phyloP scores from a whole-genome alignment of 2,888 invertebrate genomes.

The Caenorhabditis sp. region DNA sequence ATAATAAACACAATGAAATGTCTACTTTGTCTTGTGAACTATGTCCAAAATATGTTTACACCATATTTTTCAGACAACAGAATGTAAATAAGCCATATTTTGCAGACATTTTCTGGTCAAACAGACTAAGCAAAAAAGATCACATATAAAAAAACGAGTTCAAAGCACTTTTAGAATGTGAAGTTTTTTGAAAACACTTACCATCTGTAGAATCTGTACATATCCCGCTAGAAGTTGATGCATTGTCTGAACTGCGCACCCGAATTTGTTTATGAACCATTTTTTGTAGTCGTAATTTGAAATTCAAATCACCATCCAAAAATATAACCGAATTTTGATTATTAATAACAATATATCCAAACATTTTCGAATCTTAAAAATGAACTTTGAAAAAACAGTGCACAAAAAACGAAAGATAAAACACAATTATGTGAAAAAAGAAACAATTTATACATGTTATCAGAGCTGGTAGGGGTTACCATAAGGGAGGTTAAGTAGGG shows the following conservation, averaged over 20 bases:
- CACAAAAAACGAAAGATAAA: neutral
- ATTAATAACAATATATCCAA: conserved; percentile 40
- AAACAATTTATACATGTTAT: neutral
- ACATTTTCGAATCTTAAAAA: conserved; percentile 13
- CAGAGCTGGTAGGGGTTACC: neutral
- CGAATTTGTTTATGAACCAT: conserved; percentile 27
- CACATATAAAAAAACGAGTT: too few relatives aligned
- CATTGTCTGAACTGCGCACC: conserved; percentile 15
- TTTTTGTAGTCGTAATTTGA: conserved; percentile 25
- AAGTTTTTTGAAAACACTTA: too few relatives aligned
- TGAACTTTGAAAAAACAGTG: neutral
- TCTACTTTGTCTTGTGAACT: too few relatives aligned
- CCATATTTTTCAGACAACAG: too few relatives aligned
- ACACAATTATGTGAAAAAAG: neutral
- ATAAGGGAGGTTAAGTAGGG: conserved; percentile 9
- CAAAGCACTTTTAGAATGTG: too few relatives aligned
- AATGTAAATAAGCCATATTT: too few relatives aligned
- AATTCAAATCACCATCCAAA: conserved; percentile 31
- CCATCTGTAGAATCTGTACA: conserved; percentile 34
- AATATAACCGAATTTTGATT: conserved; percentile 38
- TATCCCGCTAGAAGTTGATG: conserved; percentile 32
- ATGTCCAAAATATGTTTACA: too few relatives aligned
- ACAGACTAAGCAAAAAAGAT: too few relatives aligned
- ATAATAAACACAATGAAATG: too few relatives aligned
- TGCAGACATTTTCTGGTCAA: too few relatives aligned